Base-by-base conservation (phyloP, 2,113 vertebrate species). In the Dicrurus megarhynchus region DNA sequence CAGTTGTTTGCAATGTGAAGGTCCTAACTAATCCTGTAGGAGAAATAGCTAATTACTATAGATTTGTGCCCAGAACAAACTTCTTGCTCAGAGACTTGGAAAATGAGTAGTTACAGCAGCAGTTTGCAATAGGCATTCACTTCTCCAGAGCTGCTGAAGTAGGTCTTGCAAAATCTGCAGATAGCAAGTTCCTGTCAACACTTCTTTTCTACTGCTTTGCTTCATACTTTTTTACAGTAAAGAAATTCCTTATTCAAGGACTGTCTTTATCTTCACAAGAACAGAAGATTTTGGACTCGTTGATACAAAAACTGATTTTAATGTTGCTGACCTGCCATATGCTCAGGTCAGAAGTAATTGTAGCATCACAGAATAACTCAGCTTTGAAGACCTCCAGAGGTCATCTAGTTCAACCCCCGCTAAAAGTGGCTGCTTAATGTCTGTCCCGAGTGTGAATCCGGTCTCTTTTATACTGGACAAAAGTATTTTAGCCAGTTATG, bases 391-490 rank as follows among this genome's bases (percentile, higher is more conserved):
- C 17, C 32, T 86, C 26, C 4, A 8, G 63, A 86, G 68, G 50
- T 92, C 80, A 84, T n/a, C 18, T 69, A 11, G 64, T 84, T 91
- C 37, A 84, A 26, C 5, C 19, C 2, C 6, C 80, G n/a, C n/a
- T 85, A 57, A 57, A 18, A 73, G 56, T 42, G 55, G 23, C 32
- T 94, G 67, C 56, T 67, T 53, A 19, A 28, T 81, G 21, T 61
- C 42, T 63, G 13, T 55, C 56, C 27, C 1, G 3, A 59, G 24
- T 50, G 35, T n/a, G 55, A 69, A 63, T 67, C 44, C 0, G 0
- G 10, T 52, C 49, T 83, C 20, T 80, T 65, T 49, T 50, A 9
- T 23, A 65, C 5, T 46, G 33, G 46, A 49, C 32, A 69, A 15
- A 49, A 49, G 24, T 49, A 49, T 49, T 49, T 49, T 26, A 49